Percentiles rank a stretch among this genome's conserved stretches.
These are phyloP conservation scores for Bucorvus abyssinicus DNA, from an alignment of 2,797 vertebrate genomes.

Conservation along the genomic window DNA sequence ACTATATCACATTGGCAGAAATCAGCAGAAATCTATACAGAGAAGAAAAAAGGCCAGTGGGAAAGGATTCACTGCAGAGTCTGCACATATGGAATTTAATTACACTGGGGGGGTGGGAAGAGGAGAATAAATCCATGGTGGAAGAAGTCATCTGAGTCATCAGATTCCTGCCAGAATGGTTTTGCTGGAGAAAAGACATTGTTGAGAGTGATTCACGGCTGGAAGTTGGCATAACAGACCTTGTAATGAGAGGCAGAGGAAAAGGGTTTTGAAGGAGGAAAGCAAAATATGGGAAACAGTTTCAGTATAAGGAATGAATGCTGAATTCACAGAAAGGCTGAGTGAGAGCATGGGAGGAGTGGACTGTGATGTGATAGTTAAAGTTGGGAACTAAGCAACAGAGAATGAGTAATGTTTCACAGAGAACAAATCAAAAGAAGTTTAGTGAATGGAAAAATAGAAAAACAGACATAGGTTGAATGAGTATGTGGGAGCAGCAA, in stretches of 20 bases:
- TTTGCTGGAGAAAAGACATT: not conserved
- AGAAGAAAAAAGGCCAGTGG: not conserved
- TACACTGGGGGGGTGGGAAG: not conserved
- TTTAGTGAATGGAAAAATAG: slow-evolving; percentile 8
- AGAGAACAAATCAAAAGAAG: slow-evolving; percentile 12
- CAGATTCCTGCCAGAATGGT: not conserved
- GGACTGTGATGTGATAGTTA: not conserved
- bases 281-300: not conserved
- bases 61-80: not conserved
- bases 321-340: not conserved
- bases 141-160: not conserved
- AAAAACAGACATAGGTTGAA: slow-evolving; percentile 16
- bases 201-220: not conserved
- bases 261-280: not conserved
- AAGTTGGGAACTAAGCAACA: slow-evolving; percentile 22
- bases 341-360: not conserved
- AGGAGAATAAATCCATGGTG: not conserved
- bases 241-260: not conserved
- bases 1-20: not conserved
- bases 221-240: not conserved
- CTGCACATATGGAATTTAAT: not conserved
- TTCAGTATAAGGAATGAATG: not conserved
- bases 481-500: not conserved
- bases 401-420: slow-evolving; percentile 17
- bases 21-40: not conserved